phyloP scores from a whole-genome alignment of 2,888 invertebrate genomes.

The Melinaea menophilus region DNA sequence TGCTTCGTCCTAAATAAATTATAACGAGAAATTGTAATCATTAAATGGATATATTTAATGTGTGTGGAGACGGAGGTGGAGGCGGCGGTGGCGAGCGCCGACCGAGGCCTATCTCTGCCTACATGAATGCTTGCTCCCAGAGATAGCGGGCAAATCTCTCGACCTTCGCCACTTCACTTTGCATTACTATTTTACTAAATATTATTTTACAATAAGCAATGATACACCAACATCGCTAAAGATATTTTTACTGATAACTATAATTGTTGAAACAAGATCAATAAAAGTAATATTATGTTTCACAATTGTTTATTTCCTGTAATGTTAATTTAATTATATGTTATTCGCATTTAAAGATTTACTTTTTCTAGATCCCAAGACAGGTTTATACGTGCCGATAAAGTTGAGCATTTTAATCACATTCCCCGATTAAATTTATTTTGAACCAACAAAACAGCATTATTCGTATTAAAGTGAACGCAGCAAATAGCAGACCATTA shows the following conservation, averaged over 20 bases:
- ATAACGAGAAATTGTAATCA: slow-evolving; percentile 76
- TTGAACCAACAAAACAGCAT: slow-evolving; percentile 18
- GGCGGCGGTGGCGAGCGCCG: slow-evolving; percentile 41
- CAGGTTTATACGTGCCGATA: slow-evolving; percentile 23
- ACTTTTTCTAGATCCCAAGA: slow-evolving; percentile 13
- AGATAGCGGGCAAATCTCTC: slow-evolving; percentile 55
- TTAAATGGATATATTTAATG: slow-evolving; percentile 69
- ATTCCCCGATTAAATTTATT: slow-evolving; percentile 27
- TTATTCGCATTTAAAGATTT: slow-evolving; percentile 8
- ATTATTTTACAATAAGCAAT: not conserved
- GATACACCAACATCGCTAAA: too few species aligned
- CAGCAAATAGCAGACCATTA: slow-evolving; percentile 8
- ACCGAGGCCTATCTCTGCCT: slow-evolving; percentile 61
- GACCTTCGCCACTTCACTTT: slow-evolving; percentile 60
- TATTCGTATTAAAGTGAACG: slow-evolving; percentile 15
- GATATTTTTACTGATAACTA: too few species aligned
- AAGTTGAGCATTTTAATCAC: slow-evolving; percentile 27
- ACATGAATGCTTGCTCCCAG: slow-evolving; percentile 68
- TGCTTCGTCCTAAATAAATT: slow-evolving; percentile 77
- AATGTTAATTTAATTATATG: slow-evolving; percentile 1
- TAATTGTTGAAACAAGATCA: too few species aligned
- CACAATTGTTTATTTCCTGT: too few species aligned
- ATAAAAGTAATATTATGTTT: too few species aligned
- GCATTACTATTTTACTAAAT: slow-evolving; percentile 21
- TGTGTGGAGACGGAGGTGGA: slow-evolving; percentile 53